Conservation (phyloP, 2,888 invertebrate species). For the Stomorhina lunata region DNA sequence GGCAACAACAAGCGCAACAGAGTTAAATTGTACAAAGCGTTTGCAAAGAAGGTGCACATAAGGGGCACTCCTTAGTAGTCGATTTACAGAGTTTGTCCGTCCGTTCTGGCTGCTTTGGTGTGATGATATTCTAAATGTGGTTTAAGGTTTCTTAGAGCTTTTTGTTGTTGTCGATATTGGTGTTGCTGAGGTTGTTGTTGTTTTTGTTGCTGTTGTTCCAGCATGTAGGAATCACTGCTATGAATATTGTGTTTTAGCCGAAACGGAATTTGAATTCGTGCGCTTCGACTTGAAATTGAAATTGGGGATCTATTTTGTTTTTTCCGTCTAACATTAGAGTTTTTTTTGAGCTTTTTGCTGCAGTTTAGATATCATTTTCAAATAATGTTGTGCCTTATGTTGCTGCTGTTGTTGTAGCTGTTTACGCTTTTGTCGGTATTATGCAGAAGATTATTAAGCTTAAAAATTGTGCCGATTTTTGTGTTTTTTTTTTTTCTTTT, state of each 20-base stretch:
- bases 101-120: conserved; percentile 54
- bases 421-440: conserved; percentile 65
- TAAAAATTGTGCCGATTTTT: conserved; percentile 61
- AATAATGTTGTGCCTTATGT: conserved; percentile 27
- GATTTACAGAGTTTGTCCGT: conserved; percentile 61
- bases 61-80: conserved; percentile 74
- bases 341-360: conserved; percentile 23
- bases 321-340: conserved; percentile 26
- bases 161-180: conserved; percentile 66
- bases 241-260: conserved; percentile 62
- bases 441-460: conserved; percentile 65
- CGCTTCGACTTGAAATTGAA: conserved; percentile 70
- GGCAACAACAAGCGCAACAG: conserved; percentile 33
- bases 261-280: conserved; percentile 74
- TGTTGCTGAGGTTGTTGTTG: conserved; percentile 57
- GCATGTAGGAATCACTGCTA: conserved; percentile 59
- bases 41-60: conserved; percentile 61
- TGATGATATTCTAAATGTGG: conserved; percentile 78
- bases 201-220: conserved; percentile 18
- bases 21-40: conserved; percentile 48
- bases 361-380: conserved; percentile 60
- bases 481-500: conserved; percentile 7
- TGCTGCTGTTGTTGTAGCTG: conserved; percentile 48
- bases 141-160: conserved; percentile 67
- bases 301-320: conserved; percentile 59